Conservation (phyloP, 2,888 invertebrate species). For the Athalia rosae region DNA sequence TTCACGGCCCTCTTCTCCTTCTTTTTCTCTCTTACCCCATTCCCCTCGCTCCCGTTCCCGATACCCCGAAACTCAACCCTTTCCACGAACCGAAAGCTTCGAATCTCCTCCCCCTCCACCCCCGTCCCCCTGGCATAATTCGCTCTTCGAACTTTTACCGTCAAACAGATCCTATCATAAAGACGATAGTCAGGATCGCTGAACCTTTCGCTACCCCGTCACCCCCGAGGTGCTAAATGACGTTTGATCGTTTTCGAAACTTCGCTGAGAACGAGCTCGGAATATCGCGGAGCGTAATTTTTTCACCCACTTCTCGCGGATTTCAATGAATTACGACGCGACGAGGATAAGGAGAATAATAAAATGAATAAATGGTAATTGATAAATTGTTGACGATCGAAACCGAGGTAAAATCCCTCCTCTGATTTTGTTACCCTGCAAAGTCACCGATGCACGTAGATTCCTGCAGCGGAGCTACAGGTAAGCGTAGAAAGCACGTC, state of each 20-base stretch:
- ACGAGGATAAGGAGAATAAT: neutral
- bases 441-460: conserved; percentile 1
- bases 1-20: conserved; percentile 23
- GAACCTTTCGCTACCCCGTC: too few species aligned
- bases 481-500: neutral
- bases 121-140: neutral
- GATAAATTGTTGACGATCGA: neutral
- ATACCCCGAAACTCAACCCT: neutral
- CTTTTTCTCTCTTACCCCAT: neutral
- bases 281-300: too few species aligned
- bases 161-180: neutral
- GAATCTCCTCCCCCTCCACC: neutral
- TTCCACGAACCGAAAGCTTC: neutral
- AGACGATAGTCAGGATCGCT: too few species aligned
- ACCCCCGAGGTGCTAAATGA: too few species aligned
- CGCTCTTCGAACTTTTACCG: neutral
- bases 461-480: conserved; percentile 6
- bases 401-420: neutral
- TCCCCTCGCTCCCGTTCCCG: neutral
- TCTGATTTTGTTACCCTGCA: neutral
- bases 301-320: too few species aligned
- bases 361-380: too few species aligned
- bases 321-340: too few species aligned
- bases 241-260: too few species aligned
- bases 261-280: too few species aligned